These are phyloP conservation scores for Drosophila sordidula DNA, from an alignment of 2,888 invertebrate species.

Conservation along the genomic window DNA sequence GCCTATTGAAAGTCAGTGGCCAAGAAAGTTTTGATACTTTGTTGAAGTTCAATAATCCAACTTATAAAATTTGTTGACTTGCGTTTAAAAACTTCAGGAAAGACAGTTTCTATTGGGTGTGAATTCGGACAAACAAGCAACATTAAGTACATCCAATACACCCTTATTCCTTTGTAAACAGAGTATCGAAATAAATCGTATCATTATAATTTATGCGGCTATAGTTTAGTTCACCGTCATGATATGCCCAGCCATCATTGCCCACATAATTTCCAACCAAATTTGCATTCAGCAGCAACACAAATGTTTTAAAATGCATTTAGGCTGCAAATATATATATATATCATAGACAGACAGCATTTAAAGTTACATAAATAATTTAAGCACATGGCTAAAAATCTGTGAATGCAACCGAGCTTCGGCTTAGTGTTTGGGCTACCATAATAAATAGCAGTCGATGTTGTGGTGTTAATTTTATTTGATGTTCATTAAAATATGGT, in stretches of 20 bases:
- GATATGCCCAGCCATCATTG: background rate
- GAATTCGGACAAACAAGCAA: no score
- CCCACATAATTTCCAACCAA: constrained; percentile 2
- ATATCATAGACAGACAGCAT: background rate
- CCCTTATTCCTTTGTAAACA: background rate
- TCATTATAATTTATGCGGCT: background rate
- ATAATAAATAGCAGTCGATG: constrained; percentile 19
- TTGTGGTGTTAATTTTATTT: constrained; percentile 47
- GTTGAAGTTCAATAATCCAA: no score
- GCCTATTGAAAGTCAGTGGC: no score
- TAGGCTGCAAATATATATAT: background rate
- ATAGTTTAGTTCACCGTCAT: background rate
- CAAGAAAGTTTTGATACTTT: no score
- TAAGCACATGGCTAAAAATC: constrained; percentile 4
- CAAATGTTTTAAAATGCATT: background rate
- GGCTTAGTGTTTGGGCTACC: constrained; percentile 2
- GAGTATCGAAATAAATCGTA: background rate
- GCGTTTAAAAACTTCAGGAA: no score
- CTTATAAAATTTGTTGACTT: no score
- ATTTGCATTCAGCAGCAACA: constrained; percentile 1
- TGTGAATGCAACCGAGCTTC: constrained; percentile 2
- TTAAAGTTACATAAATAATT: constrained; percentile 20
- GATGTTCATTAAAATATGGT: constrained; percentile 67
- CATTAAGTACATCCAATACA: background rate
- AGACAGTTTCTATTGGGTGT: no score